Base-by-base conservation (phyloP, 2,888 invertebrate genomes). In the Meiosimyza decipiens region DNA sequence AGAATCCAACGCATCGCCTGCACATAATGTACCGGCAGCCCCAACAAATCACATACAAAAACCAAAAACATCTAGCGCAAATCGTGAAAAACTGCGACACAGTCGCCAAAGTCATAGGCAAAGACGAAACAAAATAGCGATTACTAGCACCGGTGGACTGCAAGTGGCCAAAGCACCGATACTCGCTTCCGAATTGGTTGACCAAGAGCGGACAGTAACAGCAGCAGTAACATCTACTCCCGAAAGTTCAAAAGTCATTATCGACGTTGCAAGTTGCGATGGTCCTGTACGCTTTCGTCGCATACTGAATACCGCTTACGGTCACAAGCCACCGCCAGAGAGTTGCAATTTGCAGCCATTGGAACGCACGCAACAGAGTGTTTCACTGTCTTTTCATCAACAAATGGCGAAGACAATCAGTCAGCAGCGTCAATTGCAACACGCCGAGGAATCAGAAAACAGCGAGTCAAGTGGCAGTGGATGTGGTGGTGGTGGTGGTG, bases 251-350 rank as follows among this genome's bases (percentile, higher is more conserved):
- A 91, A 90, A 82, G 91, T 93, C 0, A 91, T 95, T 1, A 88
- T 95, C 74, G 96, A 96, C 86, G 91, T 96, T n/a, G 96, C 96
- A 0, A 95, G 94, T 76, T 96, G 96, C 86, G 96, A 96, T 86
- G 96, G 96, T 0, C 96, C 96, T 0, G 95, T 96, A 0, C 90
- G 93, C 40, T 94, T 96, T 87, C 94, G 94, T 80, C 90, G 96
- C 2, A 95, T 96, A 3, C 88, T 95, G 3, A 96, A 96, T 88
- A 92, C 91, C 66, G 94, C 95, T 73, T 96, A 95, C 88, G 91
- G 87, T 3, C 84, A 85, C 52, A 87, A 75, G 85, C 89, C 88
- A 79, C 89, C 88, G 79, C 89, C 80, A 75, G 81, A 73, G 0
- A 51, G 73, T 16, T 76, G n/a, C 73, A 77, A 33, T 65, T 70